Base-by-base conservation (phyloP, 2,797 vertebrate genomes). In the Chromis chromis region DNA sequence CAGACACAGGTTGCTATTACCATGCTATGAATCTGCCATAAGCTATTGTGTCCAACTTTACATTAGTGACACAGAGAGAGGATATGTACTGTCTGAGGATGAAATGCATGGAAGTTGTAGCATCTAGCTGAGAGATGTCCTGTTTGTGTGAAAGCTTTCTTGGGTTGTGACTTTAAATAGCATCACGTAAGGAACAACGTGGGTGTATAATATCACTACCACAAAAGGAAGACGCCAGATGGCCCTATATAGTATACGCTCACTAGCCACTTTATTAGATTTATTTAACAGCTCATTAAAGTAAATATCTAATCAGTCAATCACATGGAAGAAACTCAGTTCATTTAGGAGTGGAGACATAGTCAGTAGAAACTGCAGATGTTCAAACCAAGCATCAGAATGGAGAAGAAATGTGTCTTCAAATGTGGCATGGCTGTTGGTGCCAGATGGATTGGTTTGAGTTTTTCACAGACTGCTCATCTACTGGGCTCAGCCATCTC, bases 1-100 rank as follows among this genome's bases (percentile, higher is more conserved):
- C 86, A 88, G 60, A 79, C 81, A 63, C 67, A 75, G 84, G 84
- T 90, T 84, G 73, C 84, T 86, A 87, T 92, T 88, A 90, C 86
- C 81, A 76, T 74, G 79, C 88, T 78, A 86, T 90, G 75, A 89
- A 92, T 90, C 81, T 74, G 74, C 78, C 76, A 82, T 90, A 80
- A 89, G 81, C 72, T 73, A 61, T 86, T 83, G 84, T 88, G 70
- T 80, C 65, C 28, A 60, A 81, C 72, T 79, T 82, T 90, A 81
- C 72, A 76, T 73, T 71, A 76, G 71, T 63, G 67, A 74, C 81
- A 81, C 39, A 31, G 57, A 27, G 49, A 57, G 52, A 78, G 52
- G 65, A 61, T 50, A 28, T 63, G 54, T 33, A 65, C 50, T 70
- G 22, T 52, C 33, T n/a, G 55, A 28, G 6, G 25, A 53, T 65